These are phyloP conservation scores for Melitaea athalia DNA, from an alignment of 2,888 invertebrate species.

Conservation along the genomic window DNA sequence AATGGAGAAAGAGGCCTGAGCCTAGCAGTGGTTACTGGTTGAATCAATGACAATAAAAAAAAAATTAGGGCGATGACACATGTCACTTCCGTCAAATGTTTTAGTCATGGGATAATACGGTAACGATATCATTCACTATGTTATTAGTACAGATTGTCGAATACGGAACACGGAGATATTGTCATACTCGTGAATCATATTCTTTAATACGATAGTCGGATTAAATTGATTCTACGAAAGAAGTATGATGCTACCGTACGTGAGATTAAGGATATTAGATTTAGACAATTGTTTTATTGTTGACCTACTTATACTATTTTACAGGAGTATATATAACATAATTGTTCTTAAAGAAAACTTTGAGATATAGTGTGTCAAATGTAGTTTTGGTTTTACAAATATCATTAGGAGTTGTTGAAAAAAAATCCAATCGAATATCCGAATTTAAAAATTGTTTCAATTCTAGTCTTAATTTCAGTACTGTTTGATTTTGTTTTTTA, in stretches of 20 bases:
- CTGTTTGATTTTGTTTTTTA: too few relatives aligned
- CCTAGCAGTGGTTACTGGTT: too few relatives aligned
- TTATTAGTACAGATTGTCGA: conserved; percentile 24
- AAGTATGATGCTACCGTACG: conserved; percentile 18
- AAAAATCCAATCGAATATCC: too few relatives aligned
- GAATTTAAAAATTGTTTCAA: too few relatives aligned
- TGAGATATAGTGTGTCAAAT: too few relatives aligned
- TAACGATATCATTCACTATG: conserved; percentile 11
- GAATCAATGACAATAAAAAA: too few relatives aligned
- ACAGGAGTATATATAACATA: too few relatives aligned
- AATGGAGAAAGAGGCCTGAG: too few relatives aligned
- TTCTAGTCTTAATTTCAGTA: too few relatives aligned
- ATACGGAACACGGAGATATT: conserved; percentile 12
- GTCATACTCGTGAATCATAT: conserved; percentile 34
- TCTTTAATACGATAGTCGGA: conserved; percentile 30
- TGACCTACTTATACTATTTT: background rate
- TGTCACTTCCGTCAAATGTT: conserved; percentile 4
- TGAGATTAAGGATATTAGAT: conserved; percentile 14
- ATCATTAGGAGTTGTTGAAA: too few relatives aligned
- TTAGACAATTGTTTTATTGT: conserved; percentile 14
- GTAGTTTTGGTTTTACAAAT: too few relatives aligned
- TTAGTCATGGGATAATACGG: conserved; percentile 7
- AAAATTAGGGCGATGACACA: background rate
- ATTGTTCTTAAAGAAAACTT: too few relatives aligned
- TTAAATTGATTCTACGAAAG: conserved; percentile 32